These are phyloP conservation scores for Noctua pronuba DNA, from an alignment of 2,888 invertebrate genomes.

Conservation along the genomic window DNA sequence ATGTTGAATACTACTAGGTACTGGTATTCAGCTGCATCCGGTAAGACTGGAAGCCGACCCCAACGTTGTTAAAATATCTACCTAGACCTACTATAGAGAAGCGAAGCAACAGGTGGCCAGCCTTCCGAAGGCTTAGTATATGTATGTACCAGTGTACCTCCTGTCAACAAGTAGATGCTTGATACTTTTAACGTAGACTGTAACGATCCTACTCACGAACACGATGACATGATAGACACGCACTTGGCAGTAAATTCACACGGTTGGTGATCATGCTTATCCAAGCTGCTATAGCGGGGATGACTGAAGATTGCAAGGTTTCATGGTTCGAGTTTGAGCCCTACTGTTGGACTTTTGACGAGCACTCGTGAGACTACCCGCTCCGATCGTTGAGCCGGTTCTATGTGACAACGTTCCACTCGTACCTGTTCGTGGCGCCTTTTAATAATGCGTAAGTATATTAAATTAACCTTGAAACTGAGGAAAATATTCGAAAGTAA, in stretches of 20 bases:
- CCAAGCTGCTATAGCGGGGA: background rate
- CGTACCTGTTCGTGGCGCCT: background rate
- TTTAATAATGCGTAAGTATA: background rate
- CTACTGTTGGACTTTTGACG: background rate
- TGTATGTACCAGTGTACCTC: too few species aligned
- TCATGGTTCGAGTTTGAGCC: conserved; percentile 3
- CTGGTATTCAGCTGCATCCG: background rate
- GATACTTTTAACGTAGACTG: background rate
- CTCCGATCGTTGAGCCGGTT: background rate
- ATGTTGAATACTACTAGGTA: background rate
- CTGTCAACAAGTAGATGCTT: background rate
- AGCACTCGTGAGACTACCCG: background rate
- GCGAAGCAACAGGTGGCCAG: conserved; percentile 21
- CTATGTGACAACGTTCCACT: background rate
- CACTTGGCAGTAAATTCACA: background rate
- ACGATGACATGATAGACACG: background rate
- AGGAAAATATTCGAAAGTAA: background rate
- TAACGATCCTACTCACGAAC: background rate
- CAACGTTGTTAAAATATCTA: background rate
- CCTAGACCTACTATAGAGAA: too few species aligned
- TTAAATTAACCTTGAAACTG: background rate
- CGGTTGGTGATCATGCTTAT: background rate
- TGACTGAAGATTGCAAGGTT: background rate
- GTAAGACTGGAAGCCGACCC: background rate
- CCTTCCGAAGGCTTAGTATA: background rate